Base-by-base conservation (phyloP, 2,888 invertebrate species). In the Drosophila crucigera region DNA sequence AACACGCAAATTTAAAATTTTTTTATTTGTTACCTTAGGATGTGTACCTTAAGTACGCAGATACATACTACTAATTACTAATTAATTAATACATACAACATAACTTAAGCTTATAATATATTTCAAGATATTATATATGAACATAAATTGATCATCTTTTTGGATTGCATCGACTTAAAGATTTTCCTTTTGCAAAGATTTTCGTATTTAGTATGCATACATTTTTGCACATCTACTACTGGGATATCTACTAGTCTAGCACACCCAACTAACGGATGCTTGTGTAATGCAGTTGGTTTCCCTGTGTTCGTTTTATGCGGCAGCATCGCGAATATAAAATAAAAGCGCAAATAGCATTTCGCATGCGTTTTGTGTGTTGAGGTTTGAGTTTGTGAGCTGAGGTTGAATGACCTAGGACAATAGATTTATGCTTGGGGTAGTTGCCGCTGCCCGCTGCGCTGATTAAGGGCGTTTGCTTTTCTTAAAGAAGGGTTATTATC, bases 331-430 rank as follows among this genome's bases (percentile, higher is more conserved):
- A 70, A 80, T 77, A 67, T 68, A 68, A 68, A 68, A 68, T 85
- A 85, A 88, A 85, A 88, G 82, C 81, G 76, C 81, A 82, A 86
- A 86, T 77, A 76, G 80, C 80, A 82, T 82, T 81, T 81, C 85
- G 81, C 83, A 76, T 84, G 80, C 76, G 86, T 78, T 84, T 73
- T 59, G 67, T 78, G 75, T 71, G 47, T 80, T 80, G 82, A 80
- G 80, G 80, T 76, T 70, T 53, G 58, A 31, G 56, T 11, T 68
- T 64, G 65, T n/a, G 58, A 66, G 58, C 73, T 67, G 75, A 80
- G 78, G 88, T 88, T 88, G 88, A 88, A 88, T 85, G 88, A 88
- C 88, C 88, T 88, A 88, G 90, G 88, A 88, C 88, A 88, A 88
- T 88, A 85, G 78, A 79, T 73, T 73, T 72, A 84, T 79, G 79